A percentile compares a stretch with the other conserved stretches of the same genome.
These are phyloP conservation scores for Spilogale gracilis DNA, from an alignment of 2,113 vertebrate species.

Conservation along the genomic window DNA sequence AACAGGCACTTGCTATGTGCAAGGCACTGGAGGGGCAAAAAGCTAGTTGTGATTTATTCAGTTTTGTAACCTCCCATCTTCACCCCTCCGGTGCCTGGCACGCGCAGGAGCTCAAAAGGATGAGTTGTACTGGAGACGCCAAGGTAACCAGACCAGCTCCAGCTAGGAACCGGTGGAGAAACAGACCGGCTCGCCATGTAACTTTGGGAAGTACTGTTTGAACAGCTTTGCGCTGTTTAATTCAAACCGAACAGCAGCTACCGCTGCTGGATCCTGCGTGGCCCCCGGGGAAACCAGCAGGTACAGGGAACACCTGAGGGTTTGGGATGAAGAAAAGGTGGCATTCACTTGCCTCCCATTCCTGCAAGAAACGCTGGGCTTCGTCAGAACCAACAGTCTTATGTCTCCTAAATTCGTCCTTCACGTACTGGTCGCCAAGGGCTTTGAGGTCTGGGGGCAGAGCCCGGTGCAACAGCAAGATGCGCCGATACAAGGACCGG, in stretches of 20 bases:
- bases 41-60: neutral
- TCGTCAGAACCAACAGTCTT: constrained; percentile 86
- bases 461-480: constrained; percentile 91
- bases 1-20: neutral
- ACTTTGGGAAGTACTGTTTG: neutral
- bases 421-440: constrained; percentile 95
- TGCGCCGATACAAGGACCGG: constrained; percentile 89
- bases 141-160: fast-evolving
- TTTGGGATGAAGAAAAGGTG: neutral
- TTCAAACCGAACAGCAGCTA: neutral
- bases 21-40: neutral
- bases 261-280: neutral
- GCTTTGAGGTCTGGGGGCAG: constrained; percentile 91
- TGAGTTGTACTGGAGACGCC: too few species aligned
- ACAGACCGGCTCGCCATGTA: fast-evolving
- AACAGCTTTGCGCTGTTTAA: neutral
- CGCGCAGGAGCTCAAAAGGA: neutral
- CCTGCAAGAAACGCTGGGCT: constrained; percentile 91
- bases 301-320: neutral
- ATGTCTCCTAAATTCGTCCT: constrained; percentile 94
- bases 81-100: neutral
- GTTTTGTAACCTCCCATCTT: neutral
- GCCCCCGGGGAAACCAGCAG: neutral
- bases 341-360: constrained; percentile 92
- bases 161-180: neutral